Evolutionary conservation across 2,113 vertebrate genomes (phyloP), one percentile per base, ranked within the genome.

Genomic region (Mandrillus leucophaeus): DNA sequence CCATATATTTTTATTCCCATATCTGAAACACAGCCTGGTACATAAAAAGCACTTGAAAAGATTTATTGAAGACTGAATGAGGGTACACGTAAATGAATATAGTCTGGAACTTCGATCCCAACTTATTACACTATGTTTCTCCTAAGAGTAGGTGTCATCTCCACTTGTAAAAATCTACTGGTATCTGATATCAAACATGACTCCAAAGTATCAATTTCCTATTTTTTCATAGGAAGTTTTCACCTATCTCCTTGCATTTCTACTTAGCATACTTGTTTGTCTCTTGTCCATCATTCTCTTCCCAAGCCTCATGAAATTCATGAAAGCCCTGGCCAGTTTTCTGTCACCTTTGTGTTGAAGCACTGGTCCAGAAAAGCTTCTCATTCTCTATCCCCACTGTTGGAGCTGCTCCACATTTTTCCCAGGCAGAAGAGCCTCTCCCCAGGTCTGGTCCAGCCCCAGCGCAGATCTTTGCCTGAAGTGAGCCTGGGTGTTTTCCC

Each of bases 341-440:
- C 38, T 52, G 57, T n/a, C 10, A 20, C 75, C 18, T 90, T 57
- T n/a, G 11, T 48, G 32, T 48, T 81, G 50, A 93, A 88, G 22
- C 5, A 25, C 30, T 30, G 43, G 35, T 90, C 57, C 14, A 52
- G 43, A 32, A 80, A 79, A 66, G 9, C 16, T 16, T 57, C 57
- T 32, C 30, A 27, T 40, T 43, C 16, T 61, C n/a, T n/a, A 2
- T 0, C 0, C 20, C 0, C 55, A 7, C 0, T 35, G 14, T 17
- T 9, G 12, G 22, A 25, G 14, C 61, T 48, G 14, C 20, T 80
- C 18, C 11, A 17, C 25, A 20, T 25, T 30, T 6, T 52, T 35
- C n/a, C 52, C 45, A 66, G 32, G 25, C 81, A 13, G 45, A 66
- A 79, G 5, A 68, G 35, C n/a, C 20, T 38, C 18, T 64, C 64